Conservation (phyloP, 2,113 vertebrate species). For the Tyto alba region DNA sequence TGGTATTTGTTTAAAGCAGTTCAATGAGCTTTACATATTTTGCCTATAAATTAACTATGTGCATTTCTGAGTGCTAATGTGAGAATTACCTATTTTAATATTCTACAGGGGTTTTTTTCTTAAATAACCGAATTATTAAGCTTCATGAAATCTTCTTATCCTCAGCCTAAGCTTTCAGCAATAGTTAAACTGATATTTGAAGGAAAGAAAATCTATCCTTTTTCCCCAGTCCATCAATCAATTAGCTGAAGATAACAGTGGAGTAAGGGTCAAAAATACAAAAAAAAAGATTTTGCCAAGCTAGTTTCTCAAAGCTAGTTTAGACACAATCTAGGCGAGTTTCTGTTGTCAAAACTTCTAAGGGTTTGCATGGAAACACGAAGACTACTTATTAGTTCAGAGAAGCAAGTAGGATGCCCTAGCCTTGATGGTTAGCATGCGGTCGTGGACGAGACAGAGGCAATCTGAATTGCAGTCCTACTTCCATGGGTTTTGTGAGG, state of each 20-base stretch:
- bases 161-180: background rate
- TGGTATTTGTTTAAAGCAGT: background rate
- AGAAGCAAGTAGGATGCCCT: accelerated
- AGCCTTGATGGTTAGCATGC: background rate
- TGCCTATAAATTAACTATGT: background rate
- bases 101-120: background rate
- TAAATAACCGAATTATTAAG: background rate
- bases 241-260: background rate
- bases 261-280: background rate
- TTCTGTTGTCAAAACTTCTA: background rate
- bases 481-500: background rate
- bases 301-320: background rate
- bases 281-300: background rate
- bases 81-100: background rate
- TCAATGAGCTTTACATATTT: background rate
- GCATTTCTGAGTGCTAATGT: background rate
- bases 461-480: background rate
- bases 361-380: background rate
- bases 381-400: background rate
- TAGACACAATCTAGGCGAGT: background rate
- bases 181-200: background rate
- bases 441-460: accelerated
- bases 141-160: background rate
- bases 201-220: background rate
- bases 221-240: background rate